Evolutionary conservation across 2,797 vertebrate species (phyloP), one percentile per base, ranked within the genome.

Genomic region (Rhinoraja longicauda): DNA sequence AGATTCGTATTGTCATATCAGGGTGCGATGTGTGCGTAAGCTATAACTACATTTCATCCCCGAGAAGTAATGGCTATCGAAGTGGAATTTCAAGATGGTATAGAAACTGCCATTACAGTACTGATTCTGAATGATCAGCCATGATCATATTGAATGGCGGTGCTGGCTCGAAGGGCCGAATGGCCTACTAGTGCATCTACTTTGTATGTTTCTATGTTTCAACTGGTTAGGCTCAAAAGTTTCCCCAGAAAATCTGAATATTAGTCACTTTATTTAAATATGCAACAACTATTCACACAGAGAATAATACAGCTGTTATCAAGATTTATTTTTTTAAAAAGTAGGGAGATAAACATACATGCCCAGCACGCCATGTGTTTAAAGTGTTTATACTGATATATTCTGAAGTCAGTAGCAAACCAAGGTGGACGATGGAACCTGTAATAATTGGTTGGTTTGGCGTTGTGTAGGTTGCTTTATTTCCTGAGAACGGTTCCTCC

Each of bases 401-500:
- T 72, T 91, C 90, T 67, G 70, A 90, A 72, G 53, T 72, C 90
- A 72, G 39, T 57, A 92, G 90, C 70, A 75, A 73, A 70, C 21
- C 88, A 72, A 13, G 88, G 45, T 91, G 72, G 29, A 70, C 73
- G 70, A 73, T 15, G 90, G 13, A 91, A 73, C 67, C 70, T 92
- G 32, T 73, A 73, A 72, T 90, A 90, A 91, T 13, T 45, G 72
- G 67, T 39, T 17, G 72, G 17, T 53, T 53, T 39, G 90, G 29
- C 75, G 10, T 53, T 8, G 13, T 73, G 45, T 32, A 4, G 26
- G 72, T 29, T n/a, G 15, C 36, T 67, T 88, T 88, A 21, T 24
- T 92, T 92, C 90, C 90, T 92, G 90, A 92, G 90, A 75, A 53
- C 1, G 29, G 70, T 92, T 75, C 90, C 39, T 92, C 90, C 15